phyloP scores from a whole-genome alignment of 2,888 invertebrate species.

The Nephrotoma appendiculata region DNA sequence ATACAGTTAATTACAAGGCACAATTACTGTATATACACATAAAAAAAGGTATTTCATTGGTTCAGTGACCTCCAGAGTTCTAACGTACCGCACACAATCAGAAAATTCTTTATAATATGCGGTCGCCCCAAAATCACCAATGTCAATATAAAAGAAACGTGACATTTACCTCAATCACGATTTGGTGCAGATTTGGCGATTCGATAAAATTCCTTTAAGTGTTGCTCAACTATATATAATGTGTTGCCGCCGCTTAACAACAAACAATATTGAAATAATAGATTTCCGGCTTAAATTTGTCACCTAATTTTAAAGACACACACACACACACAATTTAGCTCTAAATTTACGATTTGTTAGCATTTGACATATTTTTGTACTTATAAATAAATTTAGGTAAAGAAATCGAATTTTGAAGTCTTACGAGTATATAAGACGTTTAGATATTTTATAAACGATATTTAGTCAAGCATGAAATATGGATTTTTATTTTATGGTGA shows the following conservation, averaged over 20 bases:
- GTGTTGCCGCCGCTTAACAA: background rate
- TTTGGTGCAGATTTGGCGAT: background rate
- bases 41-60: background rate
- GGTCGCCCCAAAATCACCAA: background rate
- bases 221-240: background rate
- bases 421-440: background rate
- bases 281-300: background rate
- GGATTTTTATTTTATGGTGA: background rate
- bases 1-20: background rate
- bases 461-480: background rate
- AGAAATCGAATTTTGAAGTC: background rate
- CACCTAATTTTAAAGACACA: background rate
- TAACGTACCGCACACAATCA: background rate
- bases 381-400: background rate
- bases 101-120: background rate
- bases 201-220: background rate
- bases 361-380: background rate
- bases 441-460: background rate
- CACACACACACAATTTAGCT: background rate
- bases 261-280: background rate
- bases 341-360: background rate
- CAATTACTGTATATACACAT: background rate
- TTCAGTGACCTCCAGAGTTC: background rate
- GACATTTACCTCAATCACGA: background rate
- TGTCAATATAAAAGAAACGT: background rate